Base-by-base conservation (phyloP, 2,888 invertebrate species). In the Oithona nana region DNA sequence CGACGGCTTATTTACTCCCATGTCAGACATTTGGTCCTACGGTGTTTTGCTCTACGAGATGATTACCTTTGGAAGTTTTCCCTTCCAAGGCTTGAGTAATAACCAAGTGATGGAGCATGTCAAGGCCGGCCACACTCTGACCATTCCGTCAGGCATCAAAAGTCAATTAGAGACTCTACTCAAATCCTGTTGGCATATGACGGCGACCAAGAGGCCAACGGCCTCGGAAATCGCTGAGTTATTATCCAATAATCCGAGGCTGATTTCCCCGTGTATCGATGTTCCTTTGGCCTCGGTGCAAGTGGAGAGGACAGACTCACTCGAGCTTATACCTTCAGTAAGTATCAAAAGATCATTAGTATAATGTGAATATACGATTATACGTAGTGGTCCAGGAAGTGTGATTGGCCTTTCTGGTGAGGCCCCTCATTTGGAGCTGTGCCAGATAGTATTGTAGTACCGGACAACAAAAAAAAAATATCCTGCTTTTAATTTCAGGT, bases 11-110 rank as follows among this genome's bases (percentile, higher is more conserved):
- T 92, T 89, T 73, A 86, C 88, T 1, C 80, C 86, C 24, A 82
- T 84, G 48, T 87, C 89, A 0, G 92, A 93, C 73, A 82, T 92
- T 20, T 93, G 90, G 90, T 84, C 88, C 39, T 89, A 82, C 71
- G 92, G 89, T 3, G 85, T 92, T 51, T 76, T 90, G 26, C 76
- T 92, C 1, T 92, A 84, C 71, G 76, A 88, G 74, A 86, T 92
- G 63, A 83, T 89, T 64, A 88, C 92, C 0, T 89, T 92, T 73
- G 92, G 92, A 11, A 85, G 86, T 69, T 84, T 88, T 73, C 92
- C 92, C 0, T 92, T 86, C 73, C 88, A 87, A 75, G 89, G 88
- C 0, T 76, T 88, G 69, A 83, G 83, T 68, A 92, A 92, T 73
- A 81, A 81, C 66, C 83, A 90, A 75, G 92, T 90, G 20, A 75